Base-by-base conservation (phyloP, 1,140 invertebrate genomes). In the Plodia interpunctella region DNA sequence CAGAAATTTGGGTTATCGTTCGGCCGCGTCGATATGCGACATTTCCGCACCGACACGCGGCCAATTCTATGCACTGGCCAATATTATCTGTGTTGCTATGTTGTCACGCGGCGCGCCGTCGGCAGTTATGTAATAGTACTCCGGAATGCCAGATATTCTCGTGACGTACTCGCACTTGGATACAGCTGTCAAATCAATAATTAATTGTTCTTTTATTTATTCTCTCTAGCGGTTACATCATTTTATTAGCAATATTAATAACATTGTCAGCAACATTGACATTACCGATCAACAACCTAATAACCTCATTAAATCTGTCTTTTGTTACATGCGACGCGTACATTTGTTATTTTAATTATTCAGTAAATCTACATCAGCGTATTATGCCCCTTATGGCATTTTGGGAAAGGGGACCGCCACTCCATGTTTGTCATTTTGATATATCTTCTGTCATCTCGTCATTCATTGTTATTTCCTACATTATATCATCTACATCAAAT, bases 1-100 rank as follows among this genome's bases (percentile, higher is more conserved):
- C 78, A 70, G 74, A 83, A 80, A 88, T 88, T 88, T 87, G 78
- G 86, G 86, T 88, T 88, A 88, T 85, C 83, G 78, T 83, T 79
- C 72, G 76, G 74, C 72, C 80, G 75, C 80, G 81, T 84, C 85
- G 80, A 88, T 88, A 83, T 84, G 77, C 77, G 78, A 83, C 80
- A 76, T 80, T 84, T 86, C 82, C 83, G 74, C 58, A 63, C 67
- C 66, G 72, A 65, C 71, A 78, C 70, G 68, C 74, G 65, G 76
- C 70, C 74, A 82, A 78, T 78, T 74, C 72, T 71, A 76, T 87
- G 80, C 80, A 78, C 66, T 70, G 68, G 73, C 72, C 70, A 71
- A 76, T 79, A 78, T 72, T 76, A 72, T 76, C 73, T 73, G 71
- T 68, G 64, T 72, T n/a, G 71, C 71, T 61, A 73, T 58, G 38